Percentiles rank a stretch among this genome's conserved stretches.
Conservation (phyloP, 2,113 vertebrate species). For the Tachuris rubrigastra region DNA sequence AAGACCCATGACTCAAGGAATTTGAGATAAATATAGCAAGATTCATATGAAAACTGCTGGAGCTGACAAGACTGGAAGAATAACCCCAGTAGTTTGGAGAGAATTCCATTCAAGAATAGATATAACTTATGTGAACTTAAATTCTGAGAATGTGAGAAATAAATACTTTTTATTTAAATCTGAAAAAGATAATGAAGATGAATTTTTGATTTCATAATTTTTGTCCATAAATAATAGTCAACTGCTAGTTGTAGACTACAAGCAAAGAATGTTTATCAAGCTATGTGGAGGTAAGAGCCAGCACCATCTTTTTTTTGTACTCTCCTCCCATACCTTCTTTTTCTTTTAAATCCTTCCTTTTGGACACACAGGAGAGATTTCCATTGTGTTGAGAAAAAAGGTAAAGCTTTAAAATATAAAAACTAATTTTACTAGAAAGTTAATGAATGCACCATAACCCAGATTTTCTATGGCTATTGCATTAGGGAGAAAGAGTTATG, state of each 20-base stretch:
- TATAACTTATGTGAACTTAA: background rate
- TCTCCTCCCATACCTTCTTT: background rate
- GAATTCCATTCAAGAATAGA: background rate
- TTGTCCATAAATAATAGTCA: background rate
- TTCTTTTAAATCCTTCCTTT: background rate
- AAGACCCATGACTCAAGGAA: background rate
- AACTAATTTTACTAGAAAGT: constrained; percentile 42
- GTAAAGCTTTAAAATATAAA: background rate
- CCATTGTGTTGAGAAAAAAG: background rate
- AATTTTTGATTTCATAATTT: background rate
- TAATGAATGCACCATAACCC: constrained; percentile 51
- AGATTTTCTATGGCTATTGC: constrained; percentile 46
- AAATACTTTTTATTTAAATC: background rate
- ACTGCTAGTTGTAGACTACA: background rate
- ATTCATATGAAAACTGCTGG: background rate
- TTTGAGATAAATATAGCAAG: background rate
- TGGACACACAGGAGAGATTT: background rate
- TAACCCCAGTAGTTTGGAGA: background rate
- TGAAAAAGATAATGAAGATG: background rate
- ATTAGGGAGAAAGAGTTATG: constrained; percentile 47
- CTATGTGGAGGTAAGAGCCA: background rate
- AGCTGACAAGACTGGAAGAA: background rate
- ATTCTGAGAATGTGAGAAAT: background rate
- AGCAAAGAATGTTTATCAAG: background rate
- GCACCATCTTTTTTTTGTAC: background rate